A percentile compares a stretch with the other conserved stretches of the same genome.
phyloP scores from a whole-genome alignment of 1,140 invertebrate genomes.

The Drosophila kepulauana region DNA sequence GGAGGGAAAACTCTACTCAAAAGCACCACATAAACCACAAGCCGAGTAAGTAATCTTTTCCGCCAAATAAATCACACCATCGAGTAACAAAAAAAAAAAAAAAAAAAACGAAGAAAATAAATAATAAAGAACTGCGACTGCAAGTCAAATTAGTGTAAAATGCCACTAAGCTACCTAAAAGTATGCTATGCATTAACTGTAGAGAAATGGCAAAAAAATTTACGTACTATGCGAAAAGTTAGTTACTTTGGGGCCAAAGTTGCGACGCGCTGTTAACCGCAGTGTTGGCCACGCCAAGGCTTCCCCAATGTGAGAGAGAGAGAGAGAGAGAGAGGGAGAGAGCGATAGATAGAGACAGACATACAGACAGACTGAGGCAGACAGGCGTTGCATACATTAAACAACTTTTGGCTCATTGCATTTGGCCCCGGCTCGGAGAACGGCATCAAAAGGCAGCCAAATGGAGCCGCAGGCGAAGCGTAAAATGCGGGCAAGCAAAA shows the following conservation, averaged over 20 bases:
- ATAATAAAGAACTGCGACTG: constrained; percentile 48
- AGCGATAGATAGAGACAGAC: constrained; percentile 4
- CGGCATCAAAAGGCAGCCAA: constrained; percentile 65
- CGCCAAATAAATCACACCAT: constrained; percentile 85
- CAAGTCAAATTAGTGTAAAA: constrained; percentile 80
- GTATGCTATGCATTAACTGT: constrained; percentile 74
- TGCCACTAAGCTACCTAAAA: constrained; percentile 81
- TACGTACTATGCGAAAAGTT: constrained; percentile 81
- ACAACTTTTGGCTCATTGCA: constrained; percentile 84
- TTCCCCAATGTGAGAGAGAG: neutral
- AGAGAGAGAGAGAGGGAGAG: neutral
- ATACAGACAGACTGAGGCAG: constrained; percentile 7
- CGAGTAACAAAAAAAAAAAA: constrained; percentile 31
- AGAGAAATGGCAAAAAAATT: constrained; percentile 54
- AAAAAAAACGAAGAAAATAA: constrained; percentile 7
- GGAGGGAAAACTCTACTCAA: constrained; percentile 11
- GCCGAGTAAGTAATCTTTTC: constrained; percentile 83
- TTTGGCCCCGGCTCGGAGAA: constrained; percentile 38
- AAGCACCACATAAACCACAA: constrained; percentile 52
- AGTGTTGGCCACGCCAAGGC: constrained; percentile 31
- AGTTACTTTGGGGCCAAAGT: constrained; percentile 74
- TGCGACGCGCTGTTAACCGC: constrained; percentile 80
- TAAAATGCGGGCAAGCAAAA: constrained; percentile 80
- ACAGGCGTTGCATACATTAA: constrained; percentile 81
- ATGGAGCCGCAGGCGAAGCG: constrained; percentile 78